These are phyloP conservation scores for Brenthis daphne DNA, from an alignment of 2,888 invertebrate species.

Conservation along the genomic window DNA sequence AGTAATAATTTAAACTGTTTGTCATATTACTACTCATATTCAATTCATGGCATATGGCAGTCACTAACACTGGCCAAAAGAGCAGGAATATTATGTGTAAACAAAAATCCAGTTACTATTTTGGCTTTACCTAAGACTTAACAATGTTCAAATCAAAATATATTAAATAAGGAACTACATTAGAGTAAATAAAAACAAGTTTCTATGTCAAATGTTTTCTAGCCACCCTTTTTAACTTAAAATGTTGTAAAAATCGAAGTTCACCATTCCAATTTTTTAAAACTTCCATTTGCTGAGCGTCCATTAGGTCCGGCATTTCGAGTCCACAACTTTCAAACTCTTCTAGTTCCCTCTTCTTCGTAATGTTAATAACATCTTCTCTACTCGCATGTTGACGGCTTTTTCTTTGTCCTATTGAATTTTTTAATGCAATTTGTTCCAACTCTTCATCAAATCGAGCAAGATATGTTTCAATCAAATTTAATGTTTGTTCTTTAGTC, in stretches of 20 bases:
- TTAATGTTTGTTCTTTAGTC: conserved; percentile 82
- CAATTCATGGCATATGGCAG: no score
- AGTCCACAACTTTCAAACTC: conserved; percentile 91
- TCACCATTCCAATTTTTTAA: conserved; percentile 87
- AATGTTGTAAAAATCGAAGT: conserved; percentile 84
- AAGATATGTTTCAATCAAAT: conserved; percentile 81
- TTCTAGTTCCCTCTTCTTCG: conserved; percentile 86
- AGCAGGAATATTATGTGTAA: no score
- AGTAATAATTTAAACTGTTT: no score
- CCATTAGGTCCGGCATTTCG: conserved; percentile 88
- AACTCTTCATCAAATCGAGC: conserved; percentile 87
- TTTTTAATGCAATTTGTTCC: conserved; percentile 89
- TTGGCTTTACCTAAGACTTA: no score
- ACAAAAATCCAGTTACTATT: no score
- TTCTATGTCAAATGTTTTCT: conserved; percentile 53
- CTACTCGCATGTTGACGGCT: conserved; percentile 90
- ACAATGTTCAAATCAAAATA: no score
- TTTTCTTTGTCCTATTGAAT: conserved; percentile 88
- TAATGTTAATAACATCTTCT: conserved; percentile 89
- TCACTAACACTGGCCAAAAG: no score
- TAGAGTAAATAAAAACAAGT: conserved; percentile 2
- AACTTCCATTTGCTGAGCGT: conserved; percentile 81
- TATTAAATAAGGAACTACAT: not conserved
- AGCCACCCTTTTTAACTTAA: conserved; percentile 83
- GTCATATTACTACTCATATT: no score